A percentile compares a stretch with the other conserved stretches of the same genome.
Evolutionary conservation across 2,113 vertebrate genomes (phyloP).

Genomic region (Mormyrus iriodes): DNA sequence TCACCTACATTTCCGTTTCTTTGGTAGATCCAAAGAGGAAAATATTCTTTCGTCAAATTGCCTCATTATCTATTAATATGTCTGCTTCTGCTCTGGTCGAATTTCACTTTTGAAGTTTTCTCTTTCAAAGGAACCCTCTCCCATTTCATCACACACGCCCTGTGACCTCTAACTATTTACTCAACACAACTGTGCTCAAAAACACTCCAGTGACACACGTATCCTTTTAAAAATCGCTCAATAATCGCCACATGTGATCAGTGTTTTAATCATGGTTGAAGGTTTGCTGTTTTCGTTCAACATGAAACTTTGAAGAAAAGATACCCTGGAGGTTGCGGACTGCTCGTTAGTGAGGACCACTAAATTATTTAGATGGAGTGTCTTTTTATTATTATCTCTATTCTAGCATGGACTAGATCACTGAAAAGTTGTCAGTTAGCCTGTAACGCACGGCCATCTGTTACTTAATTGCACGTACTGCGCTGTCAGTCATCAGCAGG

Average conservation of each 20-base stretch:
- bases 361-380: neutral
- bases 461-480: neutral
- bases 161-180: conserved; percentile 6
- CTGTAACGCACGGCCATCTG: neutral
- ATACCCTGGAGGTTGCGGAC: neutral
- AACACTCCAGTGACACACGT: neutral
- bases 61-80: conserved; percentile 11
- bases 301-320: neutral
- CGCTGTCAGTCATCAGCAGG: neutral
- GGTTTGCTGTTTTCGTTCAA: neutral
- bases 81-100: conserved; percentile 5
- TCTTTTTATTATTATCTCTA: neutral
- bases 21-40: neutral
- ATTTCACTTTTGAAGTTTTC: conserved; percentile 3
- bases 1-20: neutral
- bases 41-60: neutral
- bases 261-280: neutral
- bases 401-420: neutral
- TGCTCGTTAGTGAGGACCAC: neutral
- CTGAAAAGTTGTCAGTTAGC: neutral
- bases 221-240: neutral
- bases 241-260: neutral
- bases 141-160: neutral
- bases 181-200: neutral
- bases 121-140: conserved; percentile 3